These are phyloP conservation scores for Drosophila busckii DNA, from an alignment of 1,140 invertebrate genomes.

Conservation along the genomic window DNA sequence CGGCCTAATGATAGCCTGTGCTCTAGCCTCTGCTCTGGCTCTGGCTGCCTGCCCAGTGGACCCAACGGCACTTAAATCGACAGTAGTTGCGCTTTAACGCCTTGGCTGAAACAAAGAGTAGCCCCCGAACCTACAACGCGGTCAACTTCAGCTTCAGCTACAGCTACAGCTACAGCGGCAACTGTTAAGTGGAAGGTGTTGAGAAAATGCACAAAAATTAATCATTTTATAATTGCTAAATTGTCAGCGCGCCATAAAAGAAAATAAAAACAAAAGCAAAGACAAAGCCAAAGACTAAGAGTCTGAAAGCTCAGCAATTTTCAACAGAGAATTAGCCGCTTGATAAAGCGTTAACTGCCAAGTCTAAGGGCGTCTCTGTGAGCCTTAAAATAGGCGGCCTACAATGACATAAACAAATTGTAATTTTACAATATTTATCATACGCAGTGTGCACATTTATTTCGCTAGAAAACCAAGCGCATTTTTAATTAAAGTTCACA, in stretches of 20 bases:
- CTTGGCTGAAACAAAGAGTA: conserved; percentile 8
- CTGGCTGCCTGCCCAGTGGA: conserved; percentile 13
- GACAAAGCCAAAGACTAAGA: conserved; percentile 23
- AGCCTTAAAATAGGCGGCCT: neutral
- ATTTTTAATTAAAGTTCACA: too few species aligned
- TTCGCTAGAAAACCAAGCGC: too few species aligned
- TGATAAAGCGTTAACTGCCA: conserved; percentile 46
- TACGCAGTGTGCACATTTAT: too few species aligned
- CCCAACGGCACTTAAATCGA: conserved; percentile 70
- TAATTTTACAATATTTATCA: too few species aligned
- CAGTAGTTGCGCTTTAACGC: conserved; percentile 69
- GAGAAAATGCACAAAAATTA: conserved; percentile 76
- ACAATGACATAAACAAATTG: too few species aligned
- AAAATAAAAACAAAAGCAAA: neutral
- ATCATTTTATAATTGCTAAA: conserved; percentile 75
- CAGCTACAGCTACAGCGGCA: conserved; percentile 3
- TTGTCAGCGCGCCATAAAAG: conserved; percentile 44
- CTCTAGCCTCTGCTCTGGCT: too few species aligned
- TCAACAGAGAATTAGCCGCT: conserved; percentile 38
- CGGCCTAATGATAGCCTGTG: conserved; percentile 70
- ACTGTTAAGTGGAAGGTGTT: conserved; percentile 71
- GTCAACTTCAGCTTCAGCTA: neutral
- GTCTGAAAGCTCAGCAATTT: conserved; percentile 18
- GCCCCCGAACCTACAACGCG: too few species aligned
- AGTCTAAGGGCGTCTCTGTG: conserved; percentile 4